Base-by-base conservation (phyloP, 2,888 invertebrate genomes). In the Trimorus sp. region DNA sequence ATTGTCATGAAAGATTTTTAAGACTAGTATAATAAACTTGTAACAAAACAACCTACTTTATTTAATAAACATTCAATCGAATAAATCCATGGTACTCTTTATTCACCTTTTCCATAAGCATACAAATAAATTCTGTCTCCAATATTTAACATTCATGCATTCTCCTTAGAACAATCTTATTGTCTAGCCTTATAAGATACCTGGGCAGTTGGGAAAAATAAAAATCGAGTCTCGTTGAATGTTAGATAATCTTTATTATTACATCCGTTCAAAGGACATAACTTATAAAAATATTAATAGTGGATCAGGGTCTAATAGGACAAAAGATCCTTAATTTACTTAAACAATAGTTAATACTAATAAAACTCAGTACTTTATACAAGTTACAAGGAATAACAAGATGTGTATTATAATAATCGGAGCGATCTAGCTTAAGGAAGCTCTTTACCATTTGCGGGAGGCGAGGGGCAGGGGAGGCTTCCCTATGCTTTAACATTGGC, bases 291-390 rank as follows among this genome's bases (percentile, higher is more conserved):
- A 86, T 85, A 83, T 84, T 83, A 85, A 83, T 84, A 85, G 74
- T 79, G 84, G 80, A 80, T 76, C 78, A 62, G 62, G 69, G 82
- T 83, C 82, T 82, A 84, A 74, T 80, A 84, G 78, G 80, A 83
- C 75, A 59, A 89, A 85, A 85, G 86, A 89, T 88, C 87, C 88
- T 88, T 87, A 87, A 78, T 86, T 90, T 87, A 88, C 87, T 89
- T 90, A 89, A 83, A 81, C 84, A 87, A 85, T 89, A 89, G 84
- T 90, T 90, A 90, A 89, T 89, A 89, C 89, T 89, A 90, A 91
- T 91, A 90, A 91, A 91, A 91, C 89, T 91, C 90, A 91, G 91
- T 91, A 91, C 91, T 91, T 91, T 91, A 91, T 91, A 91, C 91
- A 91, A 89, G 88, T 90, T 91, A 89, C 89, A 91, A 90, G 89